phyloP scores from a whole-genome alignment of 2,888 invertebrate species.

The Seira sanloemensis region DNA sequence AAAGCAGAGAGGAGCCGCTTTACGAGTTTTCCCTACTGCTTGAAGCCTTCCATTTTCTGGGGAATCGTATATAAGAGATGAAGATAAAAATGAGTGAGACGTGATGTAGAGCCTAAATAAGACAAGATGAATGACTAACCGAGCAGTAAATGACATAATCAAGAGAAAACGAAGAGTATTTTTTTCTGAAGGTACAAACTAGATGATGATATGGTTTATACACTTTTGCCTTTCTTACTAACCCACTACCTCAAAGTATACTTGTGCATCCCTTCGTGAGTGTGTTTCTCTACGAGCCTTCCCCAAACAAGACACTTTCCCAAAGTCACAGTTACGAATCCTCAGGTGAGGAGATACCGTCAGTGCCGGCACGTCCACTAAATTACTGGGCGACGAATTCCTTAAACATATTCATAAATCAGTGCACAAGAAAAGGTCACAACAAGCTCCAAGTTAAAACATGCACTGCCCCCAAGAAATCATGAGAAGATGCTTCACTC shows the following conservation, averaged over 20 bases:
- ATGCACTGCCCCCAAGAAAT: constrained; percentile 53
- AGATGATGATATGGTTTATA: constrained; percentile 53
- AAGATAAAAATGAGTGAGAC: constrained; percentile 65
- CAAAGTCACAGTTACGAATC: not conserved
- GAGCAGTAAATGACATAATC: constrained; percentile 72
- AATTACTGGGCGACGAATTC: constrained; percentile 74
- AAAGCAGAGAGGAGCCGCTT: constrained; percentile 53
- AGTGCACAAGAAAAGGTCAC: constrained; percentile 72
- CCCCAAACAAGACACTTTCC: constrained; percentile 45
- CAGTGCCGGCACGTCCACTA: constrained; percentile 73
- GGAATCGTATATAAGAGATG: constrained; percentile 51
- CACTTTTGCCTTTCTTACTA: no score
- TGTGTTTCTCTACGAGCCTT: not conserved
- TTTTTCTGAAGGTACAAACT: constrained; percentile 63
- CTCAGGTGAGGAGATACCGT: constrained; percentile 69
- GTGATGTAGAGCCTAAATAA: constrained; percentile 66
- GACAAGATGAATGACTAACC: constrained; percentile 71
- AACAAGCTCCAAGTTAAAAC: constrained; percentile 60
- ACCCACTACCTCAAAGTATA: not conserved
- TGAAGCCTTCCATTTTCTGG: constrained; percentile 26
- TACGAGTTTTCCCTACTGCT: constrained; percentile 10
- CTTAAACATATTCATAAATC: constrained; percentile 74
- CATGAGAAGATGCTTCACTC: constrained; percentile 30
- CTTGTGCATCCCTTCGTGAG: not conserved
- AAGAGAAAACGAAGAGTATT: constrained; percentile 58